These are phyloP conservation scores for Tupaia tana DNA, from an alignment of 2,113 vertebrate genomes.

Conservation along the genomic window DNA sequence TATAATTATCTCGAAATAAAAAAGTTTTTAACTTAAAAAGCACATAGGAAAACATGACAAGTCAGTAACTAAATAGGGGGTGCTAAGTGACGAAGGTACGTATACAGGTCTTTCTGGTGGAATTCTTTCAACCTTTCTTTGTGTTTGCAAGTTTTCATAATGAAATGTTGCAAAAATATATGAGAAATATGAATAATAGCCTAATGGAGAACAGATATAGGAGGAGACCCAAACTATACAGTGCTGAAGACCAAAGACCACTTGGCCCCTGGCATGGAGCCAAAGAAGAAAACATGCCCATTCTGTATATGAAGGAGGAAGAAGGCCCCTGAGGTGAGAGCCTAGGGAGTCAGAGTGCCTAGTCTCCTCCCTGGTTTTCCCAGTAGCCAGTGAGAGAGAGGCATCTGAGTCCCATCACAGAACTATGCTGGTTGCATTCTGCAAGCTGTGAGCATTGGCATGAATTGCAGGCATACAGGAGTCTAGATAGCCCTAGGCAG, in stretches of 20 bases:
- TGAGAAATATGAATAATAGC: neutral
- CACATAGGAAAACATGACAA: neutral
- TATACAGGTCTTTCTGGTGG: neutral
- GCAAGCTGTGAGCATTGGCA: neutral
- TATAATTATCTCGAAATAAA: neutral
- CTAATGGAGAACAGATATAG: neutral
- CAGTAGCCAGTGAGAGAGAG: neutral
- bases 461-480: neutral
- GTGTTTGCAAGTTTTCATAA: neutral
- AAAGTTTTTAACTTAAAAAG: neutral
- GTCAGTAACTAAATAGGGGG: neutral
- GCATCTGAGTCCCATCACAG: neutral
- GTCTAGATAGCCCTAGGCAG: neutral
- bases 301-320: neutral
- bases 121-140: neutral
- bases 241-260: neutral
- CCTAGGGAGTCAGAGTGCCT: rapidly evolving
- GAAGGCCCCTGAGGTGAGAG: neutral
- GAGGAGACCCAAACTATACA: neutral
- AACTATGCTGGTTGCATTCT: neutral
- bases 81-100: neutral
- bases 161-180: neutral
- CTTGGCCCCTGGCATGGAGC: neutral
- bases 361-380: neutral
- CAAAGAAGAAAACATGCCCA: neutral